phyloP scores from a whole-genome alignment of 2,797 vertebrate genomes.

The Oreortyx pictus region DNA sequence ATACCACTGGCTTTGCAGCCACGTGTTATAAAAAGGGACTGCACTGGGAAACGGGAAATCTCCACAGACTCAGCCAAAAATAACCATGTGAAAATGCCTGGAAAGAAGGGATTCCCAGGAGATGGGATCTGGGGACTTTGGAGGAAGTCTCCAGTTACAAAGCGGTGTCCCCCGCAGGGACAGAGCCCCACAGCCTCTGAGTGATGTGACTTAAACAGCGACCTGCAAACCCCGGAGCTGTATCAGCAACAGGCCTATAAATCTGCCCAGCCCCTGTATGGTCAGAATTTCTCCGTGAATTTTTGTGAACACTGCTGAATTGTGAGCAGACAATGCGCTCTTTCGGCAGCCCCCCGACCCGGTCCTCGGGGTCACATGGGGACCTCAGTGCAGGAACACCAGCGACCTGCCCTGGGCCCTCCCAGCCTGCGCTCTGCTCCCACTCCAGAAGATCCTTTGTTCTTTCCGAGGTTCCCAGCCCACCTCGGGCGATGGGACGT shows the following conservation, averaged over 20 bases:
- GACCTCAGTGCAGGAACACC: neutral
- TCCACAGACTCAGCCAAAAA: constrained; percentile 58
- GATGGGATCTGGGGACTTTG: constrained; percentile 21
- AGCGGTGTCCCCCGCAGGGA: neutral
- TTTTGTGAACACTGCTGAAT: neutral
- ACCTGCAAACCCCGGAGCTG: neutral
- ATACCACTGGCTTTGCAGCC: constrained; percentile 38
- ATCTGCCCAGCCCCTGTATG: constrained; percentile 3
- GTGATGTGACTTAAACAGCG: neutral
- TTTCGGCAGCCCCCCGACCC: constrained; percentile 20
- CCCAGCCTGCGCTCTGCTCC: neutral
- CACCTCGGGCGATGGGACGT: neutral
- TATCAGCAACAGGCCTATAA: neutral
- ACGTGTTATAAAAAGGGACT: constrained; percentile 53
- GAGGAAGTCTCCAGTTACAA: constrained; percentile 24
- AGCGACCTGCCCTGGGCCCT: neutral
- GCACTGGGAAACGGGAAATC: constrained; percentile 45
- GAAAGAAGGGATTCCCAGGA: constrained; percentile 51
- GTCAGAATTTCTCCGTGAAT: neutral
- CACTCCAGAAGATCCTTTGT: neutral
- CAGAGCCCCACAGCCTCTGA: neutral
- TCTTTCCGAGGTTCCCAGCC: neutral
- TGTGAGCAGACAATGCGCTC: neutral
- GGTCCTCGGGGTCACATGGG: neutral
- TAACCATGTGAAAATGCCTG: constrained; percentile 37